Conservation (phyloP, 1,140 invertebrate genomes). For the Papilio helenus region DNA sequence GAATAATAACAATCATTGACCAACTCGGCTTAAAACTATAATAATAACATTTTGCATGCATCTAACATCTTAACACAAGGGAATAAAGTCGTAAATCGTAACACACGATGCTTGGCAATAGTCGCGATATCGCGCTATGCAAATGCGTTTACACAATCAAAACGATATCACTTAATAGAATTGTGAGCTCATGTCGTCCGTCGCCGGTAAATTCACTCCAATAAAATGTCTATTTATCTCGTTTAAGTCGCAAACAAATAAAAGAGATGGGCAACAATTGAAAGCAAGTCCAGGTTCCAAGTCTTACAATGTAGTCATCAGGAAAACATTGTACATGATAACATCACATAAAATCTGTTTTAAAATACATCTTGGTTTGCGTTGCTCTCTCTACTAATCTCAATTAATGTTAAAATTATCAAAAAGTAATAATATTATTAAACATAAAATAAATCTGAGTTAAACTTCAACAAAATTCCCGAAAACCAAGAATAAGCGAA, state of each 20-base stretch:
- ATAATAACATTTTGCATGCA: conserved; percentile 32
- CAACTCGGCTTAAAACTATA: conserved; percentile 33
- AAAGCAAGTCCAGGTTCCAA: background rate
- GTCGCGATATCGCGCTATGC: background rate
- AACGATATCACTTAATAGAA: conserved; percentile 19
- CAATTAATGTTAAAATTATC: background rate
- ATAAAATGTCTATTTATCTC: conserved; percentile 44
- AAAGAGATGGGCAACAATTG: conserved; percentile 4
- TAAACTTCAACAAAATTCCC: background rate
- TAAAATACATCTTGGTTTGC: too few relatives aligned
- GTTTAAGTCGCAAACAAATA: conserved; percentile 31
- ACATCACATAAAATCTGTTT: too few relatives aligned
- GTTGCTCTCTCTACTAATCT: too few relatives aligned
- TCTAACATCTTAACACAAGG: background rate
- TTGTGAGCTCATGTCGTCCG: conserved; percentile 7
- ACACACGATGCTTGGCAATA: conserved; percentile 13
- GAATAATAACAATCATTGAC: background rate
- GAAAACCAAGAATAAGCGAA: background rate
- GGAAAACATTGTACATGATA: background rate
- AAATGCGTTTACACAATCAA: conserved; percentile 22
- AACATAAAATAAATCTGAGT: background rate
- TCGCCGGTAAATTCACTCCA: conserved; percentile 22
- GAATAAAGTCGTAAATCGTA: background rate
- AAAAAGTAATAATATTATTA: background rate
- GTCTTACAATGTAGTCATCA: background rate